Evolutionary conservation across 2,797 vertebrate genomes (phyloP).

Genomic region (Oreonectes daqikongensis): DNA sequence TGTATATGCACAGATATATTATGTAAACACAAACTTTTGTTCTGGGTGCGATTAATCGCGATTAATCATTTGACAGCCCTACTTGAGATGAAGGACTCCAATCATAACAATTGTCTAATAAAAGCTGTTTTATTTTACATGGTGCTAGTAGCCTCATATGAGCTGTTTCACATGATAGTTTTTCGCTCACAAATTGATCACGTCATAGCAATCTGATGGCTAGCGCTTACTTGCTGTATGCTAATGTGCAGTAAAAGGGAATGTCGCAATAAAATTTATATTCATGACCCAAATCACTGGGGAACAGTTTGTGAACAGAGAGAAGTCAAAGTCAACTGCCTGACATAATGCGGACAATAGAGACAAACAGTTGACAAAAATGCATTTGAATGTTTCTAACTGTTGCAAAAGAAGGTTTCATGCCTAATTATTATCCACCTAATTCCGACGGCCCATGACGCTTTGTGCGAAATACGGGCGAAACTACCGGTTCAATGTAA

Average conservation of each 20-base stretch:
- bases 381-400: not conserved
- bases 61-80: too few relatives aligned
- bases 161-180: too few relatives aligned
- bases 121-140: not conserved
- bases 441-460: too few relatives aligned
- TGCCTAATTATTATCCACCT: too few relatives aligned
- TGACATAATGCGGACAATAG: not conserved
- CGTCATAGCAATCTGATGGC: not conserved
- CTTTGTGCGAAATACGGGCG: too few relatives aligned
- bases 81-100: too few relatives aligned
- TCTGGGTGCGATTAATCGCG: too few relatives aligned
- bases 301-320: not conserved
- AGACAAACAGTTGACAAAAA: not conserved
- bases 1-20: too few relatives aligned
- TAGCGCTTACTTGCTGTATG: not conserved
- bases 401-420: not conserved
- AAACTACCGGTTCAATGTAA: too few relatives aligned
- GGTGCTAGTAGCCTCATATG: too few relatives aligned
- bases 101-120: not conserved
- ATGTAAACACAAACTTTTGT: too few relatives aligned
- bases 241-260: not conserved
- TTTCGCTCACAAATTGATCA: not conserved
- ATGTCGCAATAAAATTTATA: not conserved
- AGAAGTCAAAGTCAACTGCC: not conserved
- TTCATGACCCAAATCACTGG: not conserved